Base-by-base conservation (phyloP, 2,797 vertebrate genomes). In the Eulemur coronatus region DNA sequence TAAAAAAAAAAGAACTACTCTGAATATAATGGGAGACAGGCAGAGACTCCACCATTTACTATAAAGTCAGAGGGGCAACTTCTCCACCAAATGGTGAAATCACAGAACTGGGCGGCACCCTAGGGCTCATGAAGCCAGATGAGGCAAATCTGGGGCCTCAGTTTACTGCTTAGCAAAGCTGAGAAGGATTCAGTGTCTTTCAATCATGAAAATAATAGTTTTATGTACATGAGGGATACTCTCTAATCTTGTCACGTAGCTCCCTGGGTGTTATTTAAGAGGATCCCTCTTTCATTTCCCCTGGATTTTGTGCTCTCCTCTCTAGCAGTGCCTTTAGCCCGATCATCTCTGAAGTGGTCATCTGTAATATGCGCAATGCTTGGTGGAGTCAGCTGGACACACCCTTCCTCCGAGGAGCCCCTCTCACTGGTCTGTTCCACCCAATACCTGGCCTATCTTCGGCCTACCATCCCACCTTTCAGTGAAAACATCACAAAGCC, bases 341-440 rank as follows among this genome's bases (percentile, higher is more conserved):
- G 28, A n/a, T 4, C 35, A 48, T 41, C 67, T 61, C 5, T 2
- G 18, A 30, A 5, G 26, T 13, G 2, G 22, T 17, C 2, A 30
- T 11, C 41, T 7, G 5, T 18, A 18, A 18, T n/a, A 65, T 11
- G 33, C 0, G 2, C 30, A 41, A 46, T 4, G 30, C 35, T 46
- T 1, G 22, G 50, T 35, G n/a, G 50, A 10, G 18, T 46, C 57
- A 7, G 11, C 33, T 1, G 2, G 7, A 63, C 2, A 1, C 9
- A 50, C 9, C 24, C 22, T 61, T 7, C 26, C 48, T 69, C 61
- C 70, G 38, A 46, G 46, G 12, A 35, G 14, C 24, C 59, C 67
- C 70, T 65, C 22, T 46, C n/a, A 0, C 43, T 22, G 46, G 70
- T 70, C 14, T 28, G 48, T 55, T 69, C 69, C 4, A 35, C 55